These are phyloP conservation scores for Eurypyga helias DNA, from an alignment of 2,113 vertebrate genomes.

Conservation along the genomic window DNA sequence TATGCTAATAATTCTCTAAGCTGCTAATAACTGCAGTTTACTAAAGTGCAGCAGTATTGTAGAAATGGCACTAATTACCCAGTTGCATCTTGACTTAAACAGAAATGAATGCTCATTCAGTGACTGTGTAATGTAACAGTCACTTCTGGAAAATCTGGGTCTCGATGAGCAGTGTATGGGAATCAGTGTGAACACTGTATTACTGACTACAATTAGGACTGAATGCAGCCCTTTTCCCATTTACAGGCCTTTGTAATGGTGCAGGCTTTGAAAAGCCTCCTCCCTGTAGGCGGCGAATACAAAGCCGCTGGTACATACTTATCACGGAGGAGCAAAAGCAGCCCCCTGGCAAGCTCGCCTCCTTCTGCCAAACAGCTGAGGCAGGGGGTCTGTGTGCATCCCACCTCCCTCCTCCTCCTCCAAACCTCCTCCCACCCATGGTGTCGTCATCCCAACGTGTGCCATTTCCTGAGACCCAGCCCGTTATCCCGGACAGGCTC, in stretches of 20 bases:
- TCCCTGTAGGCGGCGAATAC: not conserved
- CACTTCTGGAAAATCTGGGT: not conserved
- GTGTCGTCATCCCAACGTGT: rapidly evolving
- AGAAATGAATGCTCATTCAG: not conserved
- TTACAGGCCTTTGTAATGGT: not conserved
- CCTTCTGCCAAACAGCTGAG: not conserved
- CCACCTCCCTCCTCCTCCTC: not conserved
- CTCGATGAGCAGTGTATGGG: not conserved
- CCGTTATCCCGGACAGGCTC: not conserved
- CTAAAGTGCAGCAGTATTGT: not conserved
- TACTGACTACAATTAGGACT: not conserved
- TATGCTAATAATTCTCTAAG: slow-evolving; percentile 51
- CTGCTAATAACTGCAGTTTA: slow-evolving; percentile 33
- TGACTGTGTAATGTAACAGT: not conserved
- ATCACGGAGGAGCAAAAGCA: not conserved
- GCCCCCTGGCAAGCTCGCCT: not conserved
- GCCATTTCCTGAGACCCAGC: not conserved
- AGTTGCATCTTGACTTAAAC: not conserved
- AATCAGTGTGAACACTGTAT: not conserved
- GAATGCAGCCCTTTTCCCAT: not conserved
- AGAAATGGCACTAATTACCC: slow-evolving; percentile 1
- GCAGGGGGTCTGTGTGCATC: not conserved
- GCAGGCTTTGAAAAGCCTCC: not conserved
- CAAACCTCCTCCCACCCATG: not conserved
- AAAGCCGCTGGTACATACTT: not conserved